These are phyloP conservation scores for Sarcophaga variegata DNA, from an alignment of 2,888 invertebrate genomes.

Conservation along the genomic window DNA sequence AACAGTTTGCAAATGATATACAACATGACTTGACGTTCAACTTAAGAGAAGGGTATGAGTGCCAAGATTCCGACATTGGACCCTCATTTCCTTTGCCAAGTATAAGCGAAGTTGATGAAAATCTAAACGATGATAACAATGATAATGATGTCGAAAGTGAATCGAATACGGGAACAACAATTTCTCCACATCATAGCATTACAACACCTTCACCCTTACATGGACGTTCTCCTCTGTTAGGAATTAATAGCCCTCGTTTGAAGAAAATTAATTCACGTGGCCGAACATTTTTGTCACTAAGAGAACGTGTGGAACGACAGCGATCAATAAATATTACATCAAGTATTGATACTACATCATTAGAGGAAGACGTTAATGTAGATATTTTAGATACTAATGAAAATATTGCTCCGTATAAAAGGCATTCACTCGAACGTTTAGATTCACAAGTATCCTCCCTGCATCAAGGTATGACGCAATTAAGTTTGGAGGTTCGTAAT, in stretches of 20 bases:
- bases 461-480: conserved; percentile 92
- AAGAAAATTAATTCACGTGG: conserved; percentile 81
- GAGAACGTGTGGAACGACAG: conserved; percentile 87
- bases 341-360: conserved; percentile 82
- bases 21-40: conserved; percentile 97
- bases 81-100: conserved; percentile 89
- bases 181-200: conserved; percentile 80
- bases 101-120: conserved; percentile 97
- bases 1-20: conserved; percentile 96
- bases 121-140: conserved; percentile 88
- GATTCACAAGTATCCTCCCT: conserved; percentile 91
- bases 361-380: conserved; percentile 85
- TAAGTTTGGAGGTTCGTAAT: conserved; percentile 92
- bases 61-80: conserved; percentile 84
- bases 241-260: conserved; percentile 77
- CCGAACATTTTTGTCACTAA: conserved; percentile 82
- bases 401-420: conserved; percentile 71
- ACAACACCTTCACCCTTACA: conserved; percentile 74
- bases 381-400: conserved; percentile 78
- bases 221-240: conserved; percentile 77
- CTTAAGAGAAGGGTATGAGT: conserved; percentile 95
- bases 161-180: conserved; percentile 86
- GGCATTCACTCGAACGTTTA: conserved; percentile 86
- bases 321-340: conserved; percentile 84
- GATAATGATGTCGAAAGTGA: conserved; percentile 96